Percentiles rank a stretch among this genome's conserved stretches.
phyloP scores from a whole-genome alignment of 2,113 vertebrate species.

The Lepisosteus osseus region DNA sequence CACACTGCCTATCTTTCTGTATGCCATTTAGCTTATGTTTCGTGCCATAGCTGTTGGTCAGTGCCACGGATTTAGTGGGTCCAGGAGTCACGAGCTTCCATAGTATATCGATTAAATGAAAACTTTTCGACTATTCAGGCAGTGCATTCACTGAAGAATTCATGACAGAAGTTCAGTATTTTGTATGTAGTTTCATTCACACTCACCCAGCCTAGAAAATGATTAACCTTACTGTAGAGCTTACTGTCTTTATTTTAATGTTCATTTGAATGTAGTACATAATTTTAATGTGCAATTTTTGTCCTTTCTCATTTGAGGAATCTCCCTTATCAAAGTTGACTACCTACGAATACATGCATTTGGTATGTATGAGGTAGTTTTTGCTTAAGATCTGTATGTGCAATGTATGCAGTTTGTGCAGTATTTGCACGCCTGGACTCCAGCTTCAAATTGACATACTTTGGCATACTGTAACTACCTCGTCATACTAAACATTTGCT shows the following conservation, averaged over 20 bases:
- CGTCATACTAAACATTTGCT: neutral
- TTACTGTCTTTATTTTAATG: neutral
- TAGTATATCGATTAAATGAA: too few species aligned
- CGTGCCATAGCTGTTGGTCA: too few species aligned
- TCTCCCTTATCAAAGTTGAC: conserved; percentile 79
- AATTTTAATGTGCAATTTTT: neutral
- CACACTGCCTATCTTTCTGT: too few species aligned
- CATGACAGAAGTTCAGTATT: too few species aligned
- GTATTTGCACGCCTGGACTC: conserved; percentile 32
- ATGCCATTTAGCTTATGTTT: too few species aligned
- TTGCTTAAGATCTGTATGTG: conserved; percentile 14
- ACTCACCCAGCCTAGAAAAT: too few species aligned
- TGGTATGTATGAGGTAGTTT: conserved; percentile 71
- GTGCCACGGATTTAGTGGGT: too few species aligned
- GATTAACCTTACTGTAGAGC: too few species aligned
- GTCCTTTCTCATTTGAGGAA: conserved; percentile 61
- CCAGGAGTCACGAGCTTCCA: too few species aligned
- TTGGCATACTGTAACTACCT: neutral
- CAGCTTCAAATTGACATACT: neutral
- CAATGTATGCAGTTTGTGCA: conserved; percentile 49
- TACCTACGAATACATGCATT: conserved; percentile 80
- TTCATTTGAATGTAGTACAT: neutral
- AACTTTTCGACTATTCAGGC: too few species aligned
- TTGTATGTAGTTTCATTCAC: too few species aligned
- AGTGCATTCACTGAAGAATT: too few species aligned